These are phyloP conservation scores for Pseudocheirus occidentalis DNA, from an alignment of 2,797 vertebrate genomes.

Conservation along the genomic window DNA sequence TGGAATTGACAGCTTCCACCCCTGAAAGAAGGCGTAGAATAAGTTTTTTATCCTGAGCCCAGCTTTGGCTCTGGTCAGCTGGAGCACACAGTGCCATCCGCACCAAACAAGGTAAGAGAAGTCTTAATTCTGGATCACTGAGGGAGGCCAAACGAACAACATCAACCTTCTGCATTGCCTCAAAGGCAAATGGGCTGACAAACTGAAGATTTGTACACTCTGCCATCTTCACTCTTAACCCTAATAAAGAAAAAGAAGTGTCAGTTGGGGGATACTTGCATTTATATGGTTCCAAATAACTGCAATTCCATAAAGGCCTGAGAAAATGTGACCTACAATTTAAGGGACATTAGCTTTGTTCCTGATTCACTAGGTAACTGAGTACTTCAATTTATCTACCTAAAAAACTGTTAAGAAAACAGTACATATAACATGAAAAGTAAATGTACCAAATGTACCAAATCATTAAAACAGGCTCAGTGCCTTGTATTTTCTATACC, in stretches of 20 bases:
- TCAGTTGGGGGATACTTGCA: slow-evolving; percentile 21
- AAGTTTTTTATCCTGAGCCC: slow-evolving; percentile 99
- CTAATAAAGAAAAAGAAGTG: slow-evolving; percentile 23
- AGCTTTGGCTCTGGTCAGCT: slow-evolving; percentile 96
- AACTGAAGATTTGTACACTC: slow-evolving; percentile 92
- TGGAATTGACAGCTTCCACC: slow-evolving; percentile 98
- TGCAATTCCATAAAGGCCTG: slow-evolving; percentile 20
- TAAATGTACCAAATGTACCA: neutral
- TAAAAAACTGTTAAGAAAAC: slow-evolving; percentile 54
- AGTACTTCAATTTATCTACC: slow-evolving; percentile 2
- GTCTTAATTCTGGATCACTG: slow-evolving; percentile 94
- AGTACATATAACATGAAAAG: neutral
- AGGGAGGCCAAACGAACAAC: slow-evolving; percentile 93
- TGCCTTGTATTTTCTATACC: neutral
- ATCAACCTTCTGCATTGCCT: slow-evolving; percentile 99
- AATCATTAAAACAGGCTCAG: neutral
- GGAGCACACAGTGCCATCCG: slow-evolving; percentile 98
- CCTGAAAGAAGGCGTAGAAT: slow-evolving; percentile 97
- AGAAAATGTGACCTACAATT: slow-evolving; percentile 18
- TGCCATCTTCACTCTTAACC: slow-evolving; percentile 84
- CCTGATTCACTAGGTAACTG: slow-evolving; percentile 7
- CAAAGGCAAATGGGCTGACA: slow-evolving; percentile 95
- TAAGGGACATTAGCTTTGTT: slow-evolving; percentile 19
- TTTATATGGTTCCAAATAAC: neutral
- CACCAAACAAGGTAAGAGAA: slow-evolving; percentile 96